These are phyloP conservation scores for Aselliscus stoliczkanus DNA, from an alignment of 2,797 vertebrate species.

Conservation along the genomic window DNA sequence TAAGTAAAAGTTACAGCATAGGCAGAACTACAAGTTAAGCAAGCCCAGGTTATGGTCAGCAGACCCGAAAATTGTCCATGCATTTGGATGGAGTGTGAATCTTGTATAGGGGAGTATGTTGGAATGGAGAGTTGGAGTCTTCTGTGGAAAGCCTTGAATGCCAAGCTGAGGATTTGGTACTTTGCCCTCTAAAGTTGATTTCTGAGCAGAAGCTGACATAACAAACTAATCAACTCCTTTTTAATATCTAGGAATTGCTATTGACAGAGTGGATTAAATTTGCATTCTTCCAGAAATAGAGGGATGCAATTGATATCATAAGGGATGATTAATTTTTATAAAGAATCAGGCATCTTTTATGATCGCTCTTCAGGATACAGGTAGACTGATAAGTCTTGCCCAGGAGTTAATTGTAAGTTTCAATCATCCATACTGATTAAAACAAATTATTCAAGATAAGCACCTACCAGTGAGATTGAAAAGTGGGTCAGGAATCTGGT, in stretches of 20 bases:
- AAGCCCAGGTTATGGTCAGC: background rate
- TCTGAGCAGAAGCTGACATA: conserved; percentile 36
- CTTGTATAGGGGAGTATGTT: background rate
- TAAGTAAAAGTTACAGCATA: background rate
- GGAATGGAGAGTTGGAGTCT: background rate
- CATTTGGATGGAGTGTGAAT: background rate
- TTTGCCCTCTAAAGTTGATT: conserved; percentile 20
- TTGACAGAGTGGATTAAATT: background rate
- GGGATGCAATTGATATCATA: background rate
- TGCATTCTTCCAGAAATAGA: background rate
- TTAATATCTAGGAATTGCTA: background rate
- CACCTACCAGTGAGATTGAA: conserved; percentile 8
- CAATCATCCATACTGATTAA: background rate
- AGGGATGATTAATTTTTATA: background rate
- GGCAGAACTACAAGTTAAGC: background rate
- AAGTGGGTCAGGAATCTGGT: conserved; percentile 1
- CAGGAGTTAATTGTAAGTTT: conserved; percentile 29
- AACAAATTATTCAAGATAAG: conserved; percentile 39
- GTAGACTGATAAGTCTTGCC: background rate
- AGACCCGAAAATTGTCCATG: background rate
- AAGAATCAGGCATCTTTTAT: background rate
- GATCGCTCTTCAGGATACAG: background rate
- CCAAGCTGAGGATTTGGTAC: background rate
- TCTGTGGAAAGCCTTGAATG: background rate
- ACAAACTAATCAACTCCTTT: background rate